Evolutionary conservation across 1,140 invertebrate species (phyloP).

Genomic region (Agrypnia vestita): DNA sequence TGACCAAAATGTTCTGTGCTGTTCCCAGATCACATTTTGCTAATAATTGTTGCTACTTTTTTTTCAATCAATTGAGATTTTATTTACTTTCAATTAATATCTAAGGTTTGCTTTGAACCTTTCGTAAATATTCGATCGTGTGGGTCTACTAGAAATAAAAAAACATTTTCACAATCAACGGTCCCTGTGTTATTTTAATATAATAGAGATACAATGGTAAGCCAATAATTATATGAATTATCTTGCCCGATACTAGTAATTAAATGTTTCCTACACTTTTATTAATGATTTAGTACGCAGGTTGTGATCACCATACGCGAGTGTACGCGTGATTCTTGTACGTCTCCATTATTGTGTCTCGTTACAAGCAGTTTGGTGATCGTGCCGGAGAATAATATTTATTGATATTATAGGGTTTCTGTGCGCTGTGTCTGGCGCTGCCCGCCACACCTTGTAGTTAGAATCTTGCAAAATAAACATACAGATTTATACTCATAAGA

Average conservation of each 20-base stretch:
- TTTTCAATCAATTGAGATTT: neutral
- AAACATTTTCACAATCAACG: neutral
- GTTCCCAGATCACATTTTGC: too few species aligned
- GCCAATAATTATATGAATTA: conserved; percentile 53
- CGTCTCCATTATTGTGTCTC: too few species aligned
- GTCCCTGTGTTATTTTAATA: conserved; percentile 1
- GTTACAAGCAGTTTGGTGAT: too few species aligned
- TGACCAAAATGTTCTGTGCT: too few species aligned
- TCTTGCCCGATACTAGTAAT: conserved; percentile 54
- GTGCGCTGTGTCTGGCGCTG: too few species aligned
- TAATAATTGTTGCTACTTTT: neutral
- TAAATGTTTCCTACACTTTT: conserved; percentile 44
- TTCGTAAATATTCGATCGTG: neutral
- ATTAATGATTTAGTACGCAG: conserved; percentile 48
- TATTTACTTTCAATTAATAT: too few species aligned
- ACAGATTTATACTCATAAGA: too few species aligned
- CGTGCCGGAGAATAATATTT: too few species aligned
- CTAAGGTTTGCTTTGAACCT: neutral
- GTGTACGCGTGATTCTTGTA: neutral
- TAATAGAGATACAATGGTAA: conserved; percentile 29
- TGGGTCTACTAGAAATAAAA: neutral
- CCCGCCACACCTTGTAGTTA: too few species aligned
- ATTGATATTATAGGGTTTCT: too few species aligned
- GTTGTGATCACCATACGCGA: conserved; percentile 32
- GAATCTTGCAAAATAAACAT: too few species aligned